Evolutionary conservation across 2,888 invertebrate genomes (phyloP).

Genomic region (Melieria omissa): DNA sequence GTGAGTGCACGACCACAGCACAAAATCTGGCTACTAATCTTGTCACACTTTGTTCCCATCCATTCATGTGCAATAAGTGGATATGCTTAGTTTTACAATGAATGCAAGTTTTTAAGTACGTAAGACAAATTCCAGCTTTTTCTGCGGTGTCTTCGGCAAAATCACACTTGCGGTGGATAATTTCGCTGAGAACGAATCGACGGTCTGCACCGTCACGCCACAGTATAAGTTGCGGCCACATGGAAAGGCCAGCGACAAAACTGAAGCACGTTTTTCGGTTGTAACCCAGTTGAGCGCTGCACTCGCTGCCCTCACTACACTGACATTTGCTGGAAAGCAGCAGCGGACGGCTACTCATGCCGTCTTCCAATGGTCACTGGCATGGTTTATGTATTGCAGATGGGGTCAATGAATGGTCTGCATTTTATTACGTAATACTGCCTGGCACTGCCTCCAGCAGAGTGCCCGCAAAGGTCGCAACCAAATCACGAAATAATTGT

Average conservation of each 20-base stretch:
- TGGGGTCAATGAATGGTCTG: constrained; percentile 32
- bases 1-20: constrained; percentile 9
- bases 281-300: background rate
- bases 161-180: constrained; percentile 33
- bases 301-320: too few relatives aligned
- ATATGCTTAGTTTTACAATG: background rate
- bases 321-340: too few relatives aligned
- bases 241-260: constrained; percentile 22
- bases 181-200: background rate
- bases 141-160: constrained; percentile 60
- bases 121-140: constrained; percentile 56
- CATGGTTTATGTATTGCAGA: too few relatives aligned
- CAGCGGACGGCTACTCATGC: too few relatives aligned
- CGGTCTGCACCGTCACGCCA: too few relatives aligned
- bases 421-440: constrained; percentile 37
- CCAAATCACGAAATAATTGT: constrained; percentile 44
- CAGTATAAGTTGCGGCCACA: constrained; percentile 34
- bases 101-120: background rate
- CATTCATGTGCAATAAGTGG: background rate
- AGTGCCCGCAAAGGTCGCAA: constrained; percentile 42
- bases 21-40: background rate
- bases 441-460: constrained; percentile 6
- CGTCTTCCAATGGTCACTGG: too few relatives aligned
- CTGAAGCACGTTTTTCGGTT: constrained; percentile 41
- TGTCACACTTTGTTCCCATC: background rate